Evolutionary conservation across 2,797 vertebrate species (phyloP).

Genomic region (Morelia viridis): DNA sequence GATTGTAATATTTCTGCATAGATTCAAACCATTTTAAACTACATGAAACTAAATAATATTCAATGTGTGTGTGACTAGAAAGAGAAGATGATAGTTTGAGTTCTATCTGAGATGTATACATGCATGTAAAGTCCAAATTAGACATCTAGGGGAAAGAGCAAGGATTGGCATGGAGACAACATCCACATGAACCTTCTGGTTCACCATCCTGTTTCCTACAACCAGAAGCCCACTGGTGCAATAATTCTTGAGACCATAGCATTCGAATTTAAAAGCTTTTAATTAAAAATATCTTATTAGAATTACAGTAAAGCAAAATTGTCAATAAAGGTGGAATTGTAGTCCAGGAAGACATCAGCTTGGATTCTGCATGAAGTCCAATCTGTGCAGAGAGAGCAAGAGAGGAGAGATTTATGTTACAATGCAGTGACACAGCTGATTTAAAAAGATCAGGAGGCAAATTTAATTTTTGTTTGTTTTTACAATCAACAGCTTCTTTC

Average conservation of each 20-base stretch:
- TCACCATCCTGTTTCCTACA: neutral
- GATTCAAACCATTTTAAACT: neutral
- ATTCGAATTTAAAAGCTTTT: neutral
- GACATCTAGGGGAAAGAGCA: neutral
- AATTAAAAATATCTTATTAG: neutral
- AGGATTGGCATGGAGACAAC: neutral
- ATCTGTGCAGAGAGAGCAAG: neutral
- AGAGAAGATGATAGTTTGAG: neutral
- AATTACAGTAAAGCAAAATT: neutral
- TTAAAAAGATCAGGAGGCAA: neutral
- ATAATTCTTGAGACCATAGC: neutral
- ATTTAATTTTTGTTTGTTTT: neutral
- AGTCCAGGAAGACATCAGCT: neutral
- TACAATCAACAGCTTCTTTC: neutral
- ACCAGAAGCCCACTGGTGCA: neutral
- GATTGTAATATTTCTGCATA: neutral
- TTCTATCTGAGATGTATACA: neutral
- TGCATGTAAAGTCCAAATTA: neutral
- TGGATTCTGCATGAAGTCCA: neutral
- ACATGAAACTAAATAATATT: neutral
- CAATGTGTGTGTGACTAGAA: neutral
- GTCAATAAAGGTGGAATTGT: neutral
- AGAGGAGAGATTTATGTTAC: neutral
- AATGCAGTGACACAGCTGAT: neutral
- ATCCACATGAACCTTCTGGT: neutral